Conservation (phyloP, 2,113 vertebrate species). For the Pteronura brasiliensis region DNA sequence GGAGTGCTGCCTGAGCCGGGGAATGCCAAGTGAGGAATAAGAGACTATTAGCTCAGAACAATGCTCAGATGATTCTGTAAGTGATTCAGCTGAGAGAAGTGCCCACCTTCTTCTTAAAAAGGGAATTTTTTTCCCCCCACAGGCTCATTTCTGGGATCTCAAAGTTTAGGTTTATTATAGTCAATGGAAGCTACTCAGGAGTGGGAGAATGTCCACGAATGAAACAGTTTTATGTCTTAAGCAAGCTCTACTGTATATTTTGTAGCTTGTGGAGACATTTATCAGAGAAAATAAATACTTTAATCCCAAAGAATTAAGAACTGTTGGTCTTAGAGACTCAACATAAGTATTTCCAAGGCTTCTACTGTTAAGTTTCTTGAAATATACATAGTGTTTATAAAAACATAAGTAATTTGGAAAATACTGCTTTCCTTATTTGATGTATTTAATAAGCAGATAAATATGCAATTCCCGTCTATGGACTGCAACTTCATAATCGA, state of each 20-base stretch:
- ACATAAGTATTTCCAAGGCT: not conserved
- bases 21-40: not conserved
- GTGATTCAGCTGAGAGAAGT: not conserved
- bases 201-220: not conserved
- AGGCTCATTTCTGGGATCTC: not conserved
- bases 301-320: not conserved
- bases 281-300: not conserved
- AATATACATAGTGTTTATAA: not conserved
- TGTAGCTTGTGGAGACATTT: not conserved
- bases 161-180: not conserved
- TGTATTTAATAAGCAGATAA: not conserved
- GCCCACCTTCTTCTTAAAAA: not conserved
- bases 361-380: not conserved
- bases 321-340: not conserved
- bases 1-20: not conserved
- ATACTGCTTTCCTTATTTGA: not conserved
- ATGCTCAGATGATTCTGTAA: not conserved
- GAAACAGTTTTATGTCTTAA: not conserved
- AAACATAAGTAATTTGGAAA: not conserved
- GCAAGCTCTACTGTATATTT: not conserved
- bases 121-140: fast-evolving
- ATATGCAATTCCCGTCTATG: not conserved
- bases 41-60: not conserved
- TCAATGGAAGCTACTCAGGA: not conserved
- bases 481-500: not conserved